Base-by-base conservation (phyloP, 2,113 vertebrate genomes). In the Oceanodroma tethys region DNA sequence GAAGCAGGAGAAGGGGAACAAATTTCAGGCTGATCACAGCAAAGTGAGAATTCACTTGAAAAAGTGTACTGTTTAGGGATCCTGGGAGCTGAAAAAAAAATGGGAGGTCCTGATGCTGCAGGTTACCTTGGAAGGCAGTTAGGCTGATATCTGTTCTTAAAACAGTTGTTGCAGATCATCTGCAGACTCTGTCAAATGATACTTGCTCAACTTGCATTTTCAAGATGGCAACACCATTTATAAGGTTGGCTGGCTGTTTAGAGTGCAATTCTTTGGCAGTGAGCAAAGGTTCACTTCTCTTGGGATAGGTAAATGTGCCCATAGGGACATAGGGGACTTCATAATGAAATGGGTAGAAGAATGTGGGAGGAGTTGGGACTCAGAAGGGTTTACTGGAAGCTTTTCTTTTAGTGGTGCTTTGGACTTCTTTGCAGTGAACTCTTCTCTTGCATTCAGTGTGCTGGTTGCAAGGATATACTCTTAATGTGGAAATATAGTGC, bases 121-220 rank as follows among this genome's bases (percentile, higher is more conserved):
- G 40, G 25, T 47, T 67, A 14, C 42, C n/a, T 59, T 81, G 43
- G 26, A 74, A 78, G 47, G 65, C 43, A 67, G 19, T 48, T 62
- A 67, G 32, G 26, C 38, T 83, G 10, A 8, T 78, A 8, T 4
- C 42, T 70, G 25, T 42, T 75, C 62, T 72, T 65, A 40, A 68
- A 92, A 82, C 47, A 67, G 66, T 75, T 95, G 66, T 32, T 95
- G 71, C 58, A 90, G 82, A 26, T 90, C 36, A 56, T 67, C 70
- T 93, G n/a, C 38, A 30, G 59, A 45, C 47, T 66, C 84, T 70
- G 72, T 63, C 43, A 56, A 53, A n/a, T 80, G 36, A 40, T 20
- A 26, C 21, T 86, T 67, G 40, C 32, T 84, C 52, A 56, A 48
- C 76, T 86, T 45, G 4, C 29, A 7, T 93, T 87, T 90, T 93